Evolutionary conservation across 64 coral and sea anemone genomes (phyloP), one percentile per base, ranked within the genome.

Genomic region (Actinia tenebrosa): DNA sequence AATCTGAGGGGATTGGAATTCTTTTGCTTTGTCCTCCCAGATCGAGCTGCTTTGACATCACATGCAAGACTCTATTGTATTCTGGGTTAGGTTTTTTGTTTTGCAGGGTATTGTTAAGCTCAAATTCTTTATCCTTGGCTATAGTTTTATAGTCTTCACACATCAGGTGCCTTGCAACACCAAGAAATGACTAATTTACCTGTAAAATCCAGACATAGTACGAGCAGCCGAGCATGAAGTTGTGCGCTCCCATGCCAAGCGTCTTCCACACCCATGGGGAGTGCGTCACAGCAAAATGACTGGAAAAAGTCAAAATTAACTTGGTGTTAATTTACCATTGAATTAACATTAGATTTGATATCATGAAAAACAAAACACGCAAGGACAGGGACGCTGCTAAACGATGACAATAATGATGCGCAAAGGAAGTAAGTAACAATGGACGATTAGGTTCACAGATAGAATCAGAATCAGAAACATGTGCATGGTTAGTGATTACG

Each of bases 191-290:
- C 30, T 37, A 37, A 16, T 54, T 84, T n/a, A 94, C 92, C 92
- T 94, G 92, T 64, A 89, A 84, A 43, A 87, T 87, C 92, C 92
- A 94, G 13, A 89, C 64, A 77, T 87, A 84, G 42, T 86, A 87
- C 11, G 92, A 94, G 52, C 72, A 79, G 68, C 92, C 92, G 87
- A 87, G 89, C 25, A 89, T 16, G 5, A 87, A 83, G 53, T 89
- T 87, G 80, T 87, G 84, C 9, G 80, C 20, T 11, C 81, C 53
- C 5, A 81, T 44, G 18, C 92, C 92, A 18, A 94, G 68, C 18
- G 75, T 53, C 56, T 85, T 94, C 92, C 92, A 94, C 10, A 94
- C 61, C 66, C 59, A 83, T 7, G 92, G 92, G 4, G 53, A 58
- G 45, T 77, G 61, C 26, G 92, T 94, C 19, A 94, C 53, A 59